Percentiles rank a stretch among this genome's conserved stretches.
Evolutionary conservation across 2,113 vertebrate species (phyloP).

Genomic region (Pica pica): DNA sequence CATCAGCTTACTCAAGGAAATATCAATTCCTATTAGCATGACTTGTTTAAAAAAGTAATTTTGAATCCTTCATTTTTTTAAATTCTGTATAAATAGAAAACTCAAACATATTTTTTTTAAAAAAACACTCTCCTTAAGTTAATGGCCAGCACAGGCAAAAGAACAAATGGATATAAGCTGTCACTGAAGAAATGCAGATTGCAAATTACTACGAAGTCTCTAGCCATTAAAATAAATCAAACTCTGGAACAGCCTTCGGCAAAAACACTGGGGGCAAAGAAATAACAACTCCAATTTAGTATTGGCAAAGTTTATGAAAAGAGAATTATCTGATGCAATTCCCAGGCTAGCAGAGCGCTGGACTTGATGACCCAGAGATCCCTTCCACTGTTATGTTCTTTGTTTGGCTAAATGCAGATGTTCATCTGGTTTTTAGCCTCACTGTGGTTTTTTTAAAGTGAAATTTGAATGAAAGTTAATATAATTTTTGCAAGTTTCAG

Average conservation of each 20-base stretch:
- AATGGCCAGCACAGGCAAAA: background rate
- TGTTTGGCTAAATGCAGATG: constrained; percentile 42
- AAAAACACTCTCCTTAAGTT: background rate
- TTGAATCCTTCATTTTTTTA: background rate
- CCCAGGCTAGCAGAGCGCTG: constrained; percentile 39
- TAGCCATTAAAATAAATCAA: constrained; percentile 58
- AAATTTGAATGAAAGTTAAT: constrained; percentile 56
- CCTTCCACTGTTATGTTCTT: constrained; percentile 12
- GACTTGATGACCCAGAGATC: constrained; percentile 65
- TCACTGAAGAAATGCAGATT: constrained; percentile 42
- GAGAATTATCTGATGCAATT: constrained; percentile 58
- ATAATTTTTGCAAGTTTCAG: constrained; percentile 18
- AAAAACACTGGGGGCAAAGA: constrained; percentile 56
- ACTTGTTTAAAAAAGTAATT: background rate
- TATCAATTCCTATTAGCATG: background rate
- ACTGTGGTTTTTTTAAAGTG: constrained; percentile 49
- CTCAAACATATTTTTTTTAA: background rate
- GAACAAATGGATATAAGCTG: constrained; percentile 27
- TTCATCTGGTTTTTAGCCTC: constrained; percentile 37
- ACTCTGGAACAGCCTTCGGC: constrained; percentile 20
- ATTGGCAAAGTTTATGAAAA: constrained; percentile 52
- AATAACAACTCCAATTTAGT: constrained; percentile 54
- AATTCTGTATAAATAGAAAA: background rate
- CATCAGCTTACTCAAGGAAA: constrained; percentile 3
- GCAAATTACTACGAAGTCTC: constrained; percentile 21